phyloP scores from a whole-genome alignment of 2,888 invertebrate species.

The Luperina nickerlii region DNA sequence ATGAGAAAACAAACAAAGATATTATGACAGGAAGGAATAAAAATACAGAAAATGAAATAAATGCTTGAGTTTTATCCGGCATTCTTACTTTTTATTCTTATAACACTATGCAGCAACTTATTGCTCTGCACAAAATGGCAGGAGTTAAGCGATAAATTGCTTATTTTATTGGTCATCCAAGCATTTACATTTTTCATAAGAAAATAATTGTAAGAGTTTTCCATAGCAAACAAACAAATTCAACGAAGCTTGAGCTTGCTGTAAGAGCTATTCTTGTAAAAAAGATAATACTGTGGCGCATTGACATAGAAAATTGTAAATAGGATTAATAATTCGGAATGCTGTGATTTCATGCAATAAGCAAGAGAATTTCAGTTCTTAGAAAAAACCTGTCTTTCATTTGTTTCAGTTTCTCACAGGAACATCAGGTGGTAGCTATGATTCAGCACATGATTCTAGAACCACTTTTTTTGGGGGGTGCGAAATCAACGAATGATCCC shows the following conservation, averaged over 20 bases:
- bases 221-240: background rate
- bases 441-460: background rate
- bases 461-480: no score
- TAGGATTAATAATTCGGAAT: background rate
- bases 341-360: background rate
- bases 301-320: background rate
- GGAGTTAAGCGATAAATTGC: constrained; percentile 24
- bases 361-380: background rate
- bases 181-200: constrained; percentile 3
- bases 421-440: background rate
- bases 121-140: constrained; percentile 37
- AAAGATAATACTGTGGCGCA: no score
- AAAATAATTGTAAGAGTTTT: background rate
- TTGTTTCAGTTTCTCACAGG: background rate
- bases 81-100: constrained; percentile 24
- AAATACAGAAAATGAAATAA: constrained; percentile 39
- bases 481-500: no score
- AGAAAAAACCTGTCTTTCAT: background rate
- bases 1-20: constrained; percentile 45
- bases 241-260: background rate
- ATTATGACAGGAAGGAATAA: constrained; percentile 17
- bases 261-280: background rate
- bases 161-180: constrained; percentile 9
- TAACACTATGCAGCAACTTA: constrained; percentile 31
- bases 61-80: constrained; percentile 32